phyloP scores from a whole-genome alignment of 1,140 invertebrate species.

The Notospermus geniculatus region DNA sequence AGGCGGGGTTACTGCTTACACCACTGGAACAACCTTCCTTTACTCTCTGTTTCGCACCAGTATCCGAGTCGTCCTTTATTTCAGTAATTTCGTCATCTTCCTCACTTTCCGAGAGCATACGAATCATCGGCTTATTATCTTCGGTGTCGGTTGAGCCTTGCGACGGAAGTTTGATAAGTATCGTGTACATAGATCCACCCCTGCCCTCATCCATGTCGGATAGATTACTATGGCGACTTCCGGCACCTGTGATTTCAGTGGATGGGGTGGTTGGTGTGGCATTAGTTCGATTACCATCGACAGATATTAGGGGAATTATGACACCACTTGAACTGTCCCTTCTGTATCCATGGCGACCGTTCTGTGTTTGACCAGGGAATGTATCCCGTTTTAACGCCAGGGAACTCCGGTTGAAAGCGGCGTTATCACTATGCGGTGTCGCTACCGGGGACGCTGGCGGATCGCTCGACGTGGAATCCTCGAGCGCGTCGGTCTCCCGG shows the following conservation, averaged over 20 bases:
- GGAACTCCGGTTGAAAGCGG: not conserved
- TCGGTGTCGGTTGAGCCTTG: constrained; percentile 33
- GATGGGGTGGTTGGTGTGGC: constrained; percentile 17
- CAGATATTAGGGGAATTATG: constrained; percentile 30
- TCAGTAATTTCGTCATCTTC: constrained; percentile 15
- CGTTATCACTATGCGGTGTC: not conserved
- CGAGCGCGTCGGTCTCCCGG: constrained; percentile 42
- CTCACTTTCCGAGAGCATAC: constrained; percentile 30
- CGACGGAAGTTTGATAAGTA: constrained; percentile 78
- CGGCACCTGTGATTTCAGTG: constrained; percentile 27
- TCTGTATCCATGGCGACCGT: not conserved
- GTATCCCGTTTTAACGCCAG: constrained; percentile 8
- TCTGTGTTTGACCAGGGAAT: not conserved
- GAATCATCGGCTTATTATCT: constrained; percentile 26
- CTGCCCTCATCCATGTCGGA: constrained; percentile 1
- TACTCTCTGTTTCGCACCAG: not conserved
- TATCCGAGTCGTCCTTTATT: not conserved
- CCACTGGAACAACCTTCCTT: not conserved
- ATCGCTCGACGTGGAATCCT: constrained; percentile 47
- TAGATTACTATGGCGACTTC: constrained; percentile 26
- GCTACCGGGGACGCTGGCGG: constrained; percentile 32
- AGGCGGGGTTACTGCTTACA: not conserved
- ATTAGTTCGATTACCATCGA: constrained; percentile 23
- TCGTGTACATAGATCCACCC: constrained; percentile 77
- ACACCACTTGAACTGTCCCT: constrained; percentile 23